Percentiles rank a stretch among this genome's conserved stretches.
These are phyloP conservation scores for Carlito syrichta DNA, from an alignment of 2,113 vertebrate species.

Conservation along the genomic window DNA sequence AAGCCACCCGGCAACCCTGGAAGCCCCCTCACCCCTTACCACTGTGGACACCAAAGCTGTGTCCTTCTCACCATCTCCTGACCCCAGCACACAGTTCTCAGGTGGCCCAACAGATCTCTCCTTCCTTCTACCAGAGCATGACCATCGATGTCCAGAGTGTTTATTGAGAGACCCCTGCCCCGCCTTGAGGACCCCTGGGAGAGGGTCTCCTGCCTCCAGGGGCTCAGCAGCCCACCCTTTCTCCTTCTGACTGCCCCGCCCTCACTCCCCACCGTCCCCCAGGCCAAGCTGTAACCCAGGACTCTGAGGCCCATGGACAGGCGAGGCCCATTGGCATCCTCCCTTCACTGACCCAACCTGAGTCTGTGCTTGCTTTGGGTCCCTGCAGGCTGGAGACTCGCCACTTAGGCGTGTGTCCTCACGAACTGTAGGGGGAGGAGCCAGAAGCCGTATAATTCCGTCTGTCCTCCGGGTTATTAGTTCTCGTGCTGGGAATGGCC, in stretches of 20 bases:
- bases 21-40: not conserved
- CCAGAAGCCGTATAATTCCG: constrained; percentile 74
- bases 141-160: not conserved
- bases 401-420: not conserved
- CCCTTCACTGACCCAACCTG: constrained; percentile 69
- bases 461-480: not conserved
- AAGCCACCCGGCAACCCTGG: not conserved
- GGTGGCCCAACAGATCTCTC: not conserved
- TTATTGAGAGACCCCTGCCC: no score
- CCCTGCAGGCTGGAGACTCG: constrained; percentile 42
- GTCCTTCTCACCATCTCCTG: not conserved
- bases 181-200: not conserved
- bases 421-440: constrained; percentile 69
- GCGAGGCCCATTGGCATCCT: no score
- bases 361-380: constrained; percentile 36
- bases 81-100: not conserved
- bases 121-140: not conserved
- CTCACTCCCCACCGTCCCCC: not conserved
- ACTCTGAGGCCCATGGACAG: not conserved
- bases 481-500: not conserved
- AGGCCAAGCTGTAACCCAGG: not conserved
- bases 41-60: not conserved
- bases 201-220: not conserved
- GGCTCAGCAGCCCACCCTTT: not conserved
- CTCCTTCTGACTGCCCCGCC: not conserved